Base-by-base conservation (phyloP, 1,140 invertebrate genomes). In the Glomeris maerens region DNA sequence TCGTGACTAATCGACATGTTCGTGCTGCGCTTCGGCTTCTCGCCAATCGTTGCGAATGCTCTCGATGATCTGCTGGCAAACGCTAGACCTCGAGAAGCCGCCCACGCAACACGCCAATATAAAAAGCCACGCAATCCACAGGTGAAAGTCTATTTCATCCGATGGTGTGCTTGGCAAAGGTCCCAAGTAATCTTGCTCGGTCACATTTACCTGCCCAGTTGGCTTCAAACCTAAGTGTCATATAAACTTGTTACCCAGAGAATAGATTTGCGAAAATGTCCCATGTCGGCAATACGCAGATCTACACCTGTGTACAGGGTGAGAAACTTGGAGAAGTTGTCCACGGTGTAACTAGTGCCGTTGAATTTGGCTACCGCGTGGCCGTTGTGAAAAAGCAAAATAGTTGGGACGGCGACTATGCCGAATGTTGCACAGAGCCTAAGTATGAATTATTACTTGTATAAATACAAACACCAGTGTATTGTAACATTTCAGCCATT, bases 351-450 rank as follows among this genome's bases (percentile, higher is more conserved):
- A 45, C 83, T 76, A 10, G 84, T 83, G 20, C 80, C 79, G 70
- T 94, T 92, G 55, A 84, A 92, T 68, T 87, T 85, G 1, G 80
- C 81, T 26, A 87, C 76, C 23, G 86, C 78, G 62, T 84, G 78
- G 0, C 87, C 87, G 70, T 93, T 93, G 62, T 96, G 90, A 59
- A 95, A 89, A 47, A 97, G 72, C 67, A 95, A 77, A 10, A 96
- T 64, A 28, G 89, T 92, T 31, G 91, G 91, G 23, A 95, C 82
- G 20, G 86, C 87, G n/a, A 92, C 80, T 54, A 94, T 85, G 20
- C 91, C 90, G 72, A 89, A 92, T 60, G 89, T 83, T 0, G 88
- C 84, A 68, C 93, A 93, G 27, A 91, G 60, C 47, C 71, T 68
- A 45, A 36, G 31, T 13, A 36, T 13, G 17, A 17, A 17, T 36